A percentile compares a stretch with the other conserved stretches of the same genome.
These are phyloP conservation scores for Enteromius radiatus DNA, from an alignment of 2,797 vertebrate genomes.

Conservation along the genomic window DNA sequence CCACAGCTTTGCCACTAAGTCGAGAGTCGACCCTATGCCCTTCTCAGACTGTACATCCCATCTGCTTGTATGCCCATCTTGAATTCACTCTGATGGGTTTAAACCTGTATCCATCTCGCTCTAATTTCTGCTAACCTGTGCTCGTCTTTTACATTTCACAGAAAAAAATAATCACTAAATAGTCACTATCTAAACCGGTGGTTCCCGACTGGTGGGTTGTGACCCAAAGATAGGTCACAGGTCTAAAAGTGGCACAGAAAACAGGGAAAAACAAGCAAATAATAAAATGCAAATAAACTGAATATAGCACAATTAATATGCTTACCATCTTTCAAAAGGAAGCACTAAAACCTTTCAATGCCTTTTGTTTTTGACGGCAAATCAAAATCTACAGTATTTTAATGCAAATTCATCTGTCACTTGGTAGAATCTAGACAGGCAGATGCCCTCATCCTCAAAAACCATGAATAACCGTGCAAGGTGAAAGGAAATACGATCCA, in stretches of 20 bases:
- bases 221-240: not conserved
- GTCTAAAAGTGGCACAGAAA: not conserved
- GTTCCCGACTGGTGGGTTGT: not conserved
- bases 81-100: conserved; percentile 76
- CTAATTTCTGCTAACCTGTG: conserved; percentile 50
- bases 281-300: not conserved
- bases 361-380: not conserved
- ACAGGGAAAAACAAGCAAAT: not conserved
- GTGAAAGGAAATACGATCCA: not conserved
- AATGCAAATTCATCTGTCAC: not conserved
- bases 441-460: not conserved
- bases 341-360: not conserved
- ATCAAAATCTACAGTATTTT: not conserved
- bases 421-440: not conserved
- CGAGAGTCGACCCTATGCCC: conserved; percentile 74
- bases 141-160: conserved; percentile 21
- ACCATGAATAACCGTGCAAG: not conserved
- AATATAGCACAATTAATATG: not conserved
- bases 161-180: not conserved
- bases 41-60: conserved; percentile 79
- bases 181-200: not conserved
- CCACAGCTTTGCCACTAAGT: conserved; percentile 79
- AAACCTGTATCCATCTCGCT: conserved; percentile 73
- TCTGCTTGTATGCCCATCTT: conserved; percentile 79
- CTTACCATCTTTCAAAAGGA: not conserved